These are phyloP conservation scores for Trachymyrmex septentrionalis DNA, from an alignment of 1,140 invertebrate species.

Conservation along the genomic window DNA sequence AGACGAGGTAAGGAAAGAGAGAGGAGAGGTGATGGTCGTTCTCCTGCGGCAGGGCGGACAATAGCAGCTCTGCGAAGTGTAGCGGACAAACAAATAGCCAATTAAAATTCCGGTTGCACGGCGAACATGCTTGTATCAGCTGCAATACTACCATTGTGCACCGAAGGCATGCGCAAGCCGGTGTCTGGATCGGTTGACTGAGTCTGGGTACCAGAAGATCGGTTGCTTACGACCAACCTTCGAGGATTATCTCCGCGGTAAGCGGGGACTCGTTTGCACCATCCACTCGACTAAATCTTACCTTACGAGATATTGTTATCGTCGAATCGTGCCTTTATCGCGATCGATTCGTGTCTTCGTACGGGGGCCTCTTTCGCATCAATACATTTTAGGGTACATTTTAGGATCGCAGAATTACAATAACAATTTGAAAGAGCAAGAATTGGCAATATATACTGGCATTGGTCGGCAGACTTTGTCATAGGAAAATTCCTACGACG, in stretches of 20 bases:
- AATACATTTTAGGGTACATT: not conserved
- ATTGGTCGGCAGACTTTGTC: conserved; percentile 40
- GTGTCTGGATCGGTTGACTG: conserved; percentile 72
- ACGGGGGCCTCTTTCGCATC: not conserved
- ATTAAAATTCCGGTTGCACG: conserved; percentile 84
- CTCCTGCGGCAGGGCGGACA: conserved; percentile 77
- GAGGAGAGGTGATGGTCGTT: conserved; percentile 74
- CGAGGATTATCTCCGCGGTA: conserved; percentile 68
- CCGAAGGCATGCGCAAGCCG: conserved; percentile 79
- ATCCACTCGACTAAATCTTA: conserved; percentile 65
- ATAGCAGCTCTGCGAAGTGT: conserved; percentile 82
- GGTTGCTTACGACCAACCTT: conserved; percentile 74
- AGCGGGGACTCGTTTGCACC: conserved; percentile 73
- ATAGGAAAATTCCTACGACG: conserved; percentile 24
- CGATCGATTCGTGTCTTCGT: conserved; percentile 54
- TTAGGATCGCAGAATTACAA: not conserved
- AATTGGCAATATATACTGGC: not conserved
- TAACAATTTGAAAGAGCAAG: not conserved
- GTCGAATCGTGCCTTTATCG: conserved; percentile 70
- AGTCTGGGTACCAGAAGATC: conserved; percentile 72
- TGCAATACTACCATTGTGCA: conserved; percentile 82
- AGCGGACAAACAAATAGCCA: conserved; percentile 85
- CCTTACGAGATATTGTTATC: conserved; percentile 72
- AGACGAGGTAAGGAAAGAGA: not conserved
- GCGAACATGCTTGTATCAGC: conserved; percentile 84